Evolutionary conservation across 2,888 invertebrate species (phyloP), one percentile per base, ranked within the genome.

Genomic region (Autographa gamma): DNA sequence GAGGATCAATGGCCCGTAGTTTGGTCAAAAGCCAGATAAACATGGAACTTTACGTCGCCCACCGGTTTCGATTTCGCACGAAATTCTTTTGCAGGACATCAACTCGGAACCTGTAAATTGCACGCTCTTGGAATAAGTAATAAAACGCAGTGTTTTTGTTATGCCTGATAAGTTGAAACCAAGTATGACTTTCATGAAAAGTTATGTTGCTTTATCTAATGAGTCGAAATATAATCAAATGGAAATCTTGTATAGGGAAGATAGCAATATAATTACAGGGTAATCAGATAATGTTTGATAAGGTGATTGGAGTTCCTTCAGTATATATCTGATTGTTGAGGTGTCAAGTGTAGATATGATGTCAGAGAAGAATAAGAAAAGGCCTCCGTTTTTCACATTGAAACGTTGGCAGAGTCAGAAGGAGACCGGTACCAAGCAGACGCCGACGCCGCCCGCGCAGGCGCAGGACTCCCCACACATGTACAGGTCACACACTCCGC

Each of bases 321-420:
- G 82, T 85, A 52, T 73, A 61, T 71, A 70, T 52, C 76, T 83
- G 73, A 70, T 76, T 75, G 79, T 80, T 60, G 63, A 68, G 60
- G 69, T 80, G 81, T 78, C 59, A 78, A 79, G 82, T 79, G 75
- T 71, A n/a, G 31, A 43, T 48, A 48, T 83, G 74, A 95, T 95
- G 95, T 86, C 93, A 52, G 95, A 95, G 41, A 95, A 93, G 79
- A 77, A 89, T 61, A 95, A 93, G 76, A 94, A 92, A 72, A 93
- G 89, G 61, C 89, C 90, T 2, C 85, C 90, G 9, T 91, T 94
- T 74, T 93, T 95, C 75, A 91, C 84, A 48, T 71, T 95, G n/a
- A 94, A 89, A 69, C 88, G 93, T 54, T 92, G 91, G 89, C 92
- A 90, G 66, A 90, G 91, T 74, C 86, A 89, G 59, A 92, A 85